Base-by-base conservation (phyloP, 2,113 vertebrate genomes). In the Manacus vitellinus region DNA sequence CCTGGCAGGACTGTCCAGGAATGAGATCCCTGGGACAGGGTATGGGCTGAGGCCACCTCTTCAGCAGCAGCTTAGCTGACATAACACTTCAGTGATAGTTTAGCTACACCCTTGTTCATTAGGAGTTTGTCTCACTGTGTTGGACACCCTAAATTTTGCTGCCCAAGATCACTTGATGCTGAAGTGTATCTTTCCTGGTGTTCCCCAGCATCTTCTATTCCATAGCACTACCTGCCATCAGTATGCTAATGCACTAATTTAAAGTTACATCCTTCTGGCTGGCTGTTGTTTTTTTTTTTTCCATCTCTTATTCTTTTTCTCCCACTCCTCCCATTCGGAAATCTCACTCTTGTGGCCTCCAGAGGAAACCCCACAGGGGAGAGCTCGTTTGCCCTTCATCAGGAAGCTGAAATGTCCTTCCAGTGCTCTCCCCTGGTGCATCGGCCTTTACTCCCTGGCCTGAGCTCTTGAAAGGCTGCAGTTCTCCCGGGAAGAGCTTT, bases 391-490 rank as follows among this genome's bases (percentile, higher is more conserved):
- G 66, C 66, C 83, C 88, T 82, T 31, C 58, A 10, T 22, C 91
- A 54, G 79, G 43, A 92, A 75, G 56, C 68, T 12, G 27, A 5
- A 1, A 18, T 24, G 71, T 91, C 74, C 77, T 95, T 83, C 73
- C 86, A 10, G 81, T 27, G 68, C 78, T 94, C 96, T 94, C 75
- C 92, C 87, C 44, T 46, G 78, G 63, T 12, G 67, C 77, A 37
- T 63, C 24, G 12, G 87, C 94, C 92, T 96, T 96, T 97, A 63
- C 92, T 94, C 47, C 59, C 80, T 59, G 85, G 70, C 86, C 91
- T 2, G 44, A 67, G 94, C 80, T 89, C 72, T 61, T 56, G 41
- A 24, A 30, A 73, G 76, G 65, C 77, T 75, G 86, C 84, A 1
- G 49, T 44, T 91, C 11, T 0, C 88, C 74, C 37, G 85, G 88